A percentile compares a stretch with the other conserved stretches of the same genome.
Evolutionary conservation across 2,888 invertebrate genomes (phyloP).

Genomic region (Chelonus formosanus): DNA sequence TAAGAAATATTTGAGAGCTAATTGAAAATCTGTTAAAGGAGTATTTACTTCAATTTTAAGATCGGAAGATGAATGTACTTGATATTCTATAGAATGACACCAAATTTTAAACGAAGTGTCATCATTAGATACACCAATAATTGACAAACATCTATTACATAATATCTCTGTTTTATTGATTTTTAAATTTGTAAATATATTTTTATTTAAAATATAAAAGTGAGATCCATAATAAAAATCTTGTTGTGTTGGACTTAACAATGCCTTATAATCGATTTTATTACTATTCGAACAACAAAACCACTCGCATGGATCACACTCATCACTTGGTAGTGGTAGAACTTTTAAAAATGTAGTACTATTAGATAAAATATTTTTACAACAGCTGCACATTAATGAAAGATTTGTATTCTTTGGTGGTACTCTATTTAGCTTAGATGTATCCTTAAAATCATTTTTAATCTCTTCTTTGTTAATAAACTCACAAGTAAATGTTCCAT

Average conservation of each 20-base stretch:
- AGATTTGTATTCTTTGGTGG: constrained; percentile 43
- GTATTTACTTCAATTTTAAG: constrained; percentile 22
- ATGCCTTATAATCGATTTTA: constrained; percentile 35
- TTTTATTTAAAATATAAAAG: constrained; percentile 50
- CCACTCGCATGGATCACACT: constrained; percentile 60
- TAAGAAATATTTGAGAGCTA: constrained; percentile 49
- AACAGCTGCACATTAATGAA: constrained; percentile 51
- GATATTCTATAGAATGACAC: constrained; percentile 55
- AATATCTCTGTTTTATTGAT: constrained; percentile 45
- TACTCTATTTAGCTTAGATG: too few relatives aligned
- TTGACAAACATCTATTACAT: constrained; percentile 55
- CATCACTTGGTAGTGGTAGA: constrained; percentile 54
- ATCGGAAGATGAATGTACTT: not conserved
- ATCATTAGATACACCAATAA: constrained; percentile 48
- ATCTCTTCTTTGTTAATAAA: too few relatives aligned
- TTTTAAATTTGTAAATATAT: constrained; percentile 48
- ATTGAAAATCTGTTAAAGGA: constrained; percentile 54
- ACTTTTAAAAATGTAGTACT: constrained; percentile 47
- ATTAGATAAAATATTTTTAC: constrained; percentile 53
- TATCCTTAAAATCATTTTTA: too few relatives aligned
- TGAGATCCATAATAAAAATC: constrained; percentile 57
- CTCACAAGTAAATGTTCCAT: too few relatives aligned
- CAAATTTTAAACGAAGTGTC: constrained; percentile 54
- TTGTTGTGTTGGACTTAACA: constrained; percentile 48
- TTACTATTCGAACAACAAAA: constrained; percentile 57